Conservation (phyloP, 2,888 invertebrate species). For the Calameuta idolon region DNA sequence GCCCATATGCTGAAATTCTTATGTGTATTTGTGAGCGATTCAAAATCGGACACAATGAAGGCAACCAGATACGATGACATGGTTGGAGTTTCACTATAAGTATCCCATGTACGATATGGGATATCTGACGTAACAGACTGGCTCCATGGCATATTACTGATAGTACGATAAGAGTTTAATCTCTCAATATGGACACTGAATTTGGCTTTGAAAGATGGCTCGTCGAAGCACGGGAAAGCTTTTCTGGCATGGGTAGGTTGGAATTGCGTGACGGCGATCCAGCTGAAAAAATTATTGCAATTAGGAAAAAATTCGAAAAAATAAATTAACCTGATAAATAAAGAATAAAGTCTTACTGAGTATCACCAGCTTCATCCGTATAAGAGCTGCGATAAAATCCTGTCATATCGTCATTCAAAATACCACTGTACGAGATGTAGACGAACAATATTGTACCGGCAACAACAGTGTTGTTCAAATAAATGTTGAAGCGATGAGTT, state of each 20-base stretch:
- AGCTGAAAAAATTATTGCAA: constrained; percentile 58
- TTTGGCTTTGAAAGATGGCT: constrained; percentile 78
- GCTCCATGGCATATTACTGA: constrained; percentile 55
- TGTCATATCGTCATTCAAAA: constrained; percentile 70
- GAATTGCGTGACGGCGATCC: constrained; percentile 78
- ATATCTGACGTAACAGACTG: constrained; percentile 45
- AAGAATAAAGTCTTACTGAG: constrained; percentile 67
- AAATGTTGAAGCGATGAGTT: constrained; percentile 68
- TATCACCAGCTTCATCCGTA: constrained; percentile 65
- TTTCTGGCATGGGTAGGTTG: constrained; percentile 79
- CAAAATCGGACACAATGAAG: constrained; percentile 84
- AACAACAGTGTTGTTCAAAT: constrained; percentile 62
- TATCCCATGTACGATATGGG: constrained; percentile 36
- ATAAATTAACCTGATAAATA: neutral
- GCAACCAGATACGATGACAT: constrained; percentile 94
- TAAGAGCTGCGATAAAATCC: constrained; percentile 77
- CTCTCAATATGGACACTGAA: constrained; percentile 69
- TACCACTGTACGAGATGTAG: constrained; percentile 70
- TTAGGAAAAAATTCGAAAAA: neutral
- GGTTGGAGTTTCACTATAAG: constrained; percentile 78
- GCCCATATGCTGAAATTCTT: constrained; percentile 75
- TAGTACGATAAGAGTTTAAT: constrained; percentile 51
- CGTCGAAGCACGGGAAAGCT: constrained; percentile 81
- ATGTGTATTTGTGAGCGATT: constrained; percentile 32
- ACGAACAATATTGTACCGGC: constrained; percentile 67